Base-by-base conservation (phyloP, 2,888 invertebrate species). In the Oithona nana region DNA sequence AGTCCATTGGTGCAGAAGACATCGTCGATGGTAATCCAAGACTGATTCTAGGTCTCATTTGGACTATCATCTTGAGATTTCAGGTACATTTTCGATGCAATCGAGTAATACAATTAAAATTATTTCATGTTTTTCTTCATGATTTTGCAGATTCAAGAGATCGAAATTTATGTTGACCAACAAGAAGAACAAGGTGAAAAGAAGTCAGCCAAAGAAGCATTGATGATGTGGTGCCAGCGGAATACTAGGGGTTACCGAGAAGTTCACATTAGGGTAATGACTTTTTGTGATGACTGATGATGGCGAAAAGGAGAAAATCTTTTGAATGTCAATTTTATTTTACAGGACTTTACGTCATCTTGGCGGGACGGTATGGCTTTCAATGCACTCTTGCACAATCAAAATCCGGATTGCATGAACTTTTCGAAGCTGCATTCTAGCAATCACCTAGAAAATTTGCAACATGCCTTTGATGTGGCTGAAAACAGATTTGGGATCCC, bases 31-130 rank as follows among this genome's bases (percentile, higher is more conserved):
- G 95, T 31, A 97, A 97, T 78, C 93, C 90, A 52, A 81, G 94
- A 58, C 80, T 98, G 67, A 98, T 97, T 73, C 82, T 98, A 67
- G 97, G 97, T 69, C 81, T 98, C 61, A 94, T 98, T 68, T 98
- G 97, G 97, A 98, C 97, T 65, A 98, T 98, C 71, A 98, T 98
- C 76, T 80, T 98, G 67, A 80, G 97, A 65, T 98, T 98, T 80
- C 95, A 97, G 80, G 39, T 57, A 28, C 13, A 29, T 29, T 29
- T 3, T 3, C n/a, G 31, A 57, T 39, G 11, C 58, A 57, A 16
- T 22, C 26, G 4, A 28, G 11, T 56, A 56, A 8, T 56, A 8
- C 11, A 11, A 26, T 6, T 20, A 29, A 24, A 11, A 26, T 6
- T 20, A 29, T 56, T 20, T 56, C 11, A 11, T 29, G 8, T 29